phyloP scores from a whole-genome alignment of 2,888 invertebrate species.

The Ophioninae sp. region DNA sequence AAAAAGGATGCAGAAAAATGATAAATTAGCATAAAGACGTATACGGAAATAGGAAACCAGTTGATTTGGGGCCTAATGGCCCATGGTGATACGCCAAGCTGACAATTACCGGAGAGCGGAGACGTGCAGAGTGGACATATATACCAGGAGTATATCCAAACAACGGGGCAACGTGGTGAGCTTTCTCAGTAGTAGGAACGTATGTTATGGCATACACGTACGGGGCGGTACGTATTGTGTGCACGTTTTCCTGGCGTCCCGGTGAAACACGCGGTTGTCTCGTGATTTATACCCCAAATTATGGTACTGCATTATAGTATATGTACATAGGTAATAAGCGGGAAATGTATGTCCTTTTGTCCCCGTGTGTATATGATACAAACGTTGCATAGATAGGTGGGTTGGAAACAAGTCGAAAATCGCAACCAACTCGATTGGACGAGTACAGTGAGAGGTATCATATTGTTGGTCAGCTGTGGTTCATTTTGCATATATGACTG shows the following conservation, averaged over 20 bases:
- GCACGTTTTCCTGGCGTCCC: conserved; percentile 40
- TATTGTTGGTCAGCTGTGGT: background rate
- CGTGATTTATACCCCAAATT: conserved; percentile 67
- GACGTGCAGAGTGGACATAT: conserved; percentile 28
- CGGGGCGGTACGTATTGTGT: conserved; percentile 45
- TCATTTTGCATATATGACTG: background rate
- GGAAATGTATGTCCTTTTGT: conserved; percentile 15
- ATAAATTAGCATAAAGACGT: background rate
- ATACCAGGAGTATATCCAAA: conserved; percentile 42
- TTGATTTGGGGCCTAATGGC: background rate
- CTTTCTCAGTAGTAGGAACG: conserved; percentile 59
- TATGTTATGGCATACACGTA: conserved; percentile 58
- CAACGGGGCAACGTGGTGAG: conserved; percentile 48
- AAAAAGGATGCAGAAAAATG: background rate
- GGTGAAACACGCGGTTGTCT: conserved; percentile 59
- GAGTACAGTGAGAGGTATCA: background rate
- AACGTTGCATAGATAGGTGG: background rate
- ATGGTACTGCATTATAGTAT: conserved; percentile 42
- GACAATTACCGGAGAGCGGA: conserved; percentile 61
- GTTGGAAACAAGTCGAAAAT: background rate
- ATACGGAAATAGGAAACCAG: no score
- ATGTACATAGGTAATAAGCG: conserved; percentile 32
- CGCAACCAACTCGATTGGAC: background rate
- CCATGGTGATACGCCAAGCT: conserved; percentile 55
- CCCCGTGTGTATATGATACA: background rate